These are phyloP conservation scores for Pseudochaenichthys georgianus DNA, from an alignment of 2,797 vertebrate species.

Conservation along the genomic window DNA sequence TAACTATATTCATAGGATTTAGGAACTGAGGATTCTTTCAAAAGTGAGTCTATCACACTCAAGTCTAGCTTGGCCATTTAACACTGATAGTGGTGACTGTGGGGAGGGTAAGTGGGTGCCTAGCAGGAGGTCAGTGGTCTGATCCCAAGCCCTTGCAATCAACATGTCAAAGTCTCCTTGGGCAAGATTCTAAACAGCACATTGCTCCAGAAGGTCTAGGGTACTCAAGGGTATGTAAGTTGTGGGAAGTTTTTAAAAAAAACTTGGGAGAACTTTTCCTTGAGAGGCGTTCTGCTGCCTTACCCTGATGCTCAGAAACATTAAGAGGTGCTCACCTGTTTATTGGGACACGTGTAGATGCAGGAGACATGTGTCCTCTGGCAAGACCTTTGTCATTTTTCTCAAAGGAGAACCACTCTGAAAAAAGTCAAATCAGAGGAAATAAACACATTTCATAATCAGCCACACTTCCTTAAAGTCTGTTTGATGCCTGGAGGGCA, in stretches of 20 bases:
- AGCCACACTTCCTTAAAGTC: constrained; percentile 22
- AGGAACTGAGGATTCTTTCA: not conserved
- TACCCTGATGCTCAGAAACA: constrained; percentile 11
- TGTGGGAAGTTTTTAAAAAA: too few species aligned
- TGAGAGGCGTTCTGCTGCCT: constrained; percentile 8
- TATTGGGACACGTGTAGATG: constrained; percentile 51
- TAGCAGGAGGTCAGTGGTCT: too few species aligned
- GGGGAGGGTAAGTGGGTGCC: too few species aligned
- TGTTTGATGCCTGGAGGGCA: constrained; percentile 27
- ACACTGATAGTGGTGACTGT: too few species aligned
- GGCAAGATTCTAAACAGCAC: too few species aligned
- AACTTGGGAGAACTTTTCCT: not conserved
- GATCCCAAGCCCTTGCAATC: too few species aligned
- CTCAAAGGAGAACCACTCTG: constrained; percentile 84
- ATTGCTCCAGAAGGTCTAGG: too few species aligned
- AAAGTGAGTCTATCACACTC: not conserved
- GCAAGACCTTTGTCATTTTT: constrained; percentile 79
- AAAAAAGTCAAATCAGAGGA: constrained; percentile 54
- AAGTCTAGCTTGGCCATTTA: too few species aligned
- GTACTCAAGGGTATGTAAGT: too few species aligned
- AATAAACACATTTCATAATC: constrained; percentile 34
- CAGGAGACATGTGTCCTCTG: constrained; percentile 70
- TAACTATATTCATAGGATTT: not conserved
- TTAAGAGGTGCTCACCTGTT: constrained; percentile 74
- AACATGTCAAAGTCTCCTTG: too few species aligned